Conservation (phyloP, 2,113 vertebrate genomes). For the Apistogramma diplotaenia region DNA sequence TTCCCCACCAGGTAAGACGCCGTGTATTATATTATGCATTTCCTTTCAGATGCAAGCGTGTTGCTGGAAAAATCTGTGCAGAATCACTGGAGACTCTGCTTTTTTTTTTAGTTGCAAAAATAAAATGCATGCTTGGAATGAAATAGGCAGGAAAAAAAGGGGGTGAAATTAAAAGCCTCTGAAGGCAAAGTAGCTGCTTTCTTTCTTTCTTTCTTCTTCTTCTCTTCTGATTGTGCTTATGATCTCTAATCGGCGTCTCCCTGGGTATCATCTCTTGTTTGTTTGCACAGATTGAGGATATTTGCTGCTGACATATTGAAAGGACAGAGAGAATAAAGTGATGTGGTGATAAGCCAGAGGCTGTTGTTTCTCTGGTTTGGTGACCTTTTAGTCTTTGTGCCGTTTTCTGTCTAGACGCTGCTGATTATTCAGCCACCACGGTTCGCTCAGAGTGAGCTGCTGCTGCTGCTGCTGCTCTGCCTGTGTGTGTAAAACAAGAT, state of each 20-base stretch:
- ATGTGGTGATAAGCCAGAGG: constrained; percentile 29
- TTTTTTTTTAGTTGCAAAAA: background rate
- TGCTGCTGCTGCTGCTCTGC: background rate
- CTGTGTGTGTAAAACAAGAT: background rate
- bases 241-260: background rate
- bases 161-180: background rate
- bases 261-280: background rate
- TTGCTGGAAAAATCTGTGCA: background rate
- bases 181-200: background rate
- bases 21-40: background rate
- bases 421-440: constrained; percentile 20
- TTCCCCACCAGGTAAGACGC: constrained; percentile 38
- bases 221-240: background rate
- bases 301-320: constrained; percentile 20
- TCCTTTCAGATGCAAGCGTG: background rate
- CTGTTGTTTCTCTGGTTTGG: constrained; percentile 19
- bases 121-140: background rate
- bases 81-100: background rate
- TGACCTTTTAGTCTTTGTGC: constrained; percentile 54
- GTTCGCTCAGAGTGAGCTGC: background rate
- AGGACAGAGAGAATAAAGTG: background rate
- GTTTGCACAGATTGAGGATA: background rate
- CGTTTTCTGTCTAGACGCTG: constrained; percentile 48
- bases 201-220: background rate
- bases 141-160: background rate